Conservation (phyloP, 2,888 invertebrate genomes). For the Ophion obscuratus region DNA sequence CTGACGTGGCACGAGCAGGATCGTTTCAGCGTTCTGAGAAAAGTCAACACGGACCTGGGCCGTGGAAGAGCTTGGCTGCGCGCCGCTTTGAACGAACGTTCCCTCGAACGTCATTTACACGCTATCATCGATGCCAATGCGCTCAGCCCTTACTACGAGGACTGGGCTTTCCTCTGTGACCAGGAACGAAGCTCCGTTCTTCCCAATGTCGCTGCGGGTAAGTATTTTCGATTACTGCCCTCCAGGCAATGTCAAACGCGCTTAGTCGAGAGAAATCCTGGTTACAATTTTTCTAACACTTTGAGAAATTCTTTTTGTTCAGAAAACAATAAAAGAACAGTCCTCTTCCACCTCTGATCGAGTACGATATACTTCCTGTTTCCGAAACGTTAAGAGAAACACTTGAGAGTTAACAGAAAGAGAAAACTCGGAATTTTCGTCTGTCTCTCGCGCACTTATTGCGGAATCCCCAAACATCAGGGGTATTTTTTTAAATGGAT, state of each 20-base stretch:
- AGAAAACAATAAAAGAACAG: background rate
- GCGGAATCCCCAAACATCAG: too few relatives aligned
- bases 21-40: slow-evolving; percentile 90
- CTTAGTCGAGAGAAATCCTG: too few relatives aligned
- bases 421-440: too few relatives aligned
- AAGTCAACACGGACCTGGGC: slow-evolving; percentile 91
- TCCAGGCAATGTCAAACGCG: background rate
- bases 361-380: background rate
- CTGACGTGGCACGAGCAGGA: slow-evolving; percentile 95
- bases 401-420: too few relatives aligned
- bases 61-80: slow-evolving; percentile 95
- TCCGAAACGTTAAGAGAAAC: too few relatives aligned
- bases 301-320: too few relatives aligned
- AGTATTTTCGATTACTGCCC: background rate
- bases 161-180: slow-evolving; percentile 93
- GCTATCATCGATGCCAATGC: slow-evolving; percentile 75
- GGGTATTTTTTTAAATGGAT: too few relatives aligned
- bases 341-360: background rate
- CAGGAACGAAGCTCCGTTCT: slow-evolving; percentile 91
- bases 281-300: too few relatives aligned
- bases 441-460: too few relatives aligned
- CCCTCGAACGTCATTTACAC: slow-evolving; percentile 89
- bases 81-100: slow-evolving; percentile 95
- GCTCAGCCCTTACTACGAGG: slow-evolving; percentile 88
- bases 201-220: slow-evolving; percentile 94